Evolutionary conservation across 2,888 invertebrate species (phyloP), one percentile per base, ranked within the genome.

Genomic region (Melieria omissa): DNA sequence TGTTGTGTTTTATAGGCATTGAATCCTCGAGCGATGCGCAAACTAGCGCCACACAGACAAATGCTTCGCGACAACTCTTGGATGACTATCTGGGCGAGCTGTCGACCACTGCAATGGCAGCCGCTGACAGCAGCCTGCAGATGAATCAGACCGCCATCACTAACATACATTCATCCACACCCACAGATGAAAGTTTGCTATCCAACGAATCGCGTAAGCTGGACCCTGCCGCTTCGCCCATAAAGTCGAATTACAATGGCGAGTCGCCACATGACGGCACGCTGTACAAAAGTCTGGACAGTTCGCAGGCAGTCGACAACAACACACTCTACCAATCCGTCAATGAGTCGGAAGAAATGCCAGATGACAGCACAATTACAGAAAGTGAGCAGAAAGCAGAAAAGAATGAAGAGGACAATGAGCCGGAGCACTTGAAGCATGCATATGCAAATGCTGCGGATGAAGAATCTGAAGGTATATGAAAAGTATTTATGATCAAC

Each of bases 21-120:
- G 67, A 69, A 41, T 29, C 74, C 55, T 16, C 54, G 29, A 74
- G 42, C 29, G 45, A 69, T 55, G 6, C 75, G 29, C 5, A 66
- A 8, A 52, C 76, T 9, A 78, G 71, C 44, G 42, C 47, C 70
- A 58, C 73, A 72, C 72, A 65, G 76, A 72, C 75, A 71, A 76
- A 65, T 74, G 70, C 78, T 46, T 81, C 83, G 1, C 81, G 84
- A 6, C 80, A 83, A 60, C 72, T 82, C 14, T 80, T 85, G 5
- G 75, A 84, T 42, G 85, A 86, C 52, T 83, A 79, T 58, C 71
- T 85, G 0, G 80, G 82, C 9, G 81, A 81, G 45, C 78, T 84
- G 3, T 76, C 79, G 3, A 29, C 72, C 1, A 8, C 70, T 1
- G 60, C 69, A 10, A 5, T 72, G 29, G 54, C 61, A 9, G 71